These are phyloP conservation scores for Choristoneura rosaceana DNA, from an alignment of 2,888 invertebrate species.

Conservation along the genomic window DNA sequence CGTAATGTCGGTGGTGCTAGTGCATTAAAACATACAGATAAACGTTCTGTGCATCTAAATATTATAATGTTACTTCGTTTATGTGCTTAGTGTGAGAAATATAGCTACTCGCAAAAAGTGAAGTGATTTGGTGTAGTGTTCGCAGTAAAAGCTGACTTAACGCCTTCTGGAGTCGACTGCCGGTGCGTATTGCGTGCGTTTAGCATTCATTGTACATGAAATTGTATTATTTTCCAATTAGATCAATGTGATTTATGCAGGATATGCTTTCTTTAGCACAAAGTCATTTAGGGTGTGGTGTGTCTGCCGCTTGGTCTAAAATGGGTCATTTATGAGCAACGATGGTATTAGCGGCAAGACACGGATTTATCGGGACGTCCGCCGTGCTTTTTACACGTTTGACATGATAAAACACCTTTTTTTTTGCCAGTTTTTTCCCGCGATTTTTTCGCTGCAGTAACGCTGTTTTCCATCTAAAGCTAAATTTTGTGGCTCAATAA, in stretches of 20 bases:
- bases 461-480: slow-evolving; percentile 1
- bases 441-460: not conserved
- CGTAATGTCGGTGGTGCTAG: slow-evolving; percentile 81
- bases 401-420: slow-evolving; percentile 42
- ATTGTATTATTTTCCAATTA: slow-evolving; percentile 60
- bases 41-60: slow-evolving; percentile 74
- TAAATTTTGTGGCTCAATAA: not conserved
- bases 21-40: slow-evolving; percentile 69
- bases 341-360: slow-evolving; percentile 50
- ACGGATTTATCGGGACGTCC: slow-evolving; percentile 51
- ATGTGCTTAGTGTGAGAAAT: slow-evolving; percentile 80
- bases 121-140: slow-evolving; percentile 73
- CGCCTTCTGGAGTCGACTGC: slow-evolving; percentile 66
- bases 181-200: slow-evolving; percentile 71
- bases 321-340: slow-evolving; percentile 67
- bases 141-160: slow-evolving; percentile 61
- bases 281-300: slow-evolving; percentile 77
- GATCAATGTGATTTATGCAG: slow-evolving; percentile 50
- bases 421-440: slow-evolving; percentile 12
- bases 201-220: slow-evolving; percentile 56
- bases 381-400: slow-evolving; percentile 45
- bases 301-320: slow-evolving; percentile 63
- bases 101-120: slow-evolving; percentile 65
- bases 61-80: slow-evolving; percentile 73
- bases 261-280: slow-evolving; percentile 45